Conservation (phyloP, 2,113 vertebrate species). For the Muscicapa adusta region DNA sequence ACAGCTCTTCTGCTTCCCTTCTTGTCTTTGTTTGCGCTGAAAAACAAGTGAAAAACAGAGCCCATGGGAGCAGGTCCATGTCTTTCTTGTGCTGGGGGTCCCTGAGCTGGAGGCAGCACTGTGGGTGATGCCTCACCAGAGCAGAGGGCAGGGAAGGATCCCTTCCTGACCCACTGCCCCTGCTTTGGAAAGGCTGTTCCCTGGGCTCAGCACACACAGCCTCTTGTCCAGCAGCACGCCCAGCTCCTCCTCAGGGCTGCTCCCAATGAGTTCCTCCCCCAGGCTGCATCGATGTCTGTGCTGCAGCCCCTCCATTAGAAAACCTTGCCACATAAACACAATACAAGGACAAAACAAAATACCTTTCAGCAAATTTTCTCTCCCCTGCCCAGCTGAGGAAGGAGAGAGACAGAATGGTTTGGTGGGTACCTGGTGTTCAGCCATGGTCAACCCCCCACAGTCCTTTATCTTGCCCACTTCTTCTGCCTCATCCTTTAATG, state of each 20-base stretch:
- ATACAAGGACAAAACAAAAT: background rate
- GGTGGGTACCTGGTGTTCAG: background rate
- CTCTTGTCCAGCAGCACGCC: background rate
- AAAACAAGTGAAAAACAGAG: background rate
- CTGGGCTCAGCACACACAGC: background rate
- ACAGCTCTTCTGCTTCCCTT: background rate
- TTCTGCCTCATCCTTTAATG: background rate
- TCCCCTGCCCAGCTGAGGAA: background rate
- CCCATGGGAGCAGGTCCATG: too few species aligned
- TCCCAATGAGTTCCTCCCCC: rapidly evolving
- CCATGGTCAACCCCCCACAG: background rate
- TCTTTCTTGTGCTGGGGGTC: too few species aligned
- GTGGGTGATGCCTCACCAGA: background rate
- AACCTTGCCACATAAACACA: background rate
- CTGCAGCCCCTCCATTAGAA: background rate
- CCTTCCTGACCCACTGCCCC: background rate
- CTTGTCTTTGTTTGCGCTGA: background rate
- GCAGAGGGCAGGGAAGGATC: background rate
- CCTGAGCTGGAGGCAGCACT: background rate
- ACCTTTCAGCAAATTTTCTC: background rate
- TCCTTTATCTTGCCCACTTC: background rate
- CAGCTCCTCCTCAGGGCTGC: background rate
- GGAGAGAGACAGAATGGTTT: background rate
- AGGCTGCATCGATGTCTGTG: rapidly evolving
- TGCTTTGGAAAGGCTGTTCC: background rate